Conservation (phyloP, 2,797 vertebrate species). For the Falco rusticolus region DNA sequence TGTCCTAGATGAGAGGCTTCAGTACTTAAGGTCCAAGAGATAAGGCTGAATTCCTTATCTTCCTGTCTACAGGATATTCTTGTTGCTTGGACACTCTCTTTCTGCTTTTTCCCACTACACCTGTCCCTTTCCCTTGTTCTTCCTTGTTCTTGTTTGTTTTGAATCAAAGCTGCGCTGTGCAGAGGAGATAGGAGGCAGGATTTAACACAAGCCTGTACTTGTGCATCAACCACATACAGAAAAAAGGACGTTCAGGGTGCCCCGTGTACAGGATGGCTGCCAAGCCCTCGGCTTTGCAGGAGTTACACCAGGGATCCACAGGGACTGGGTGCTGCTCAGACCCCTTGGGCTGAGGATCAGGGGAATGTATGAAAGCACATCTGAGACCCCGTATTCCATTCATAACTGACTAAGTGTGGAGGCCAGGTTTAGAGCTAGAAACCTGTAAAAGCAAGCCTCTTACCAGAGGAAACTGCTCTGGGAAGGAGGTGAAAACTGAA, state of each 20-base stretch:
- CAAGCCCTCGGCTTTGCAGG: neutral
- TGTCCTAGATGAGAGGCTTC: neutral
- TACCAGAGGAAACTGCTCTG: neutral
- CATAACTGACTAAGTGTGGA: neutral
- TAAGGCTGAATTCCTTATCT: neutral
- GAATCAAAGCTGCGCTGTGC: conserved; percentile 6
- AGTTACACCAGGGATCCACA: neutral
- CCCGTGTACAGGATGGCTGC: neutral
- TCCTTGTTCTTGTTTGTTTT: too few relatives aligned
- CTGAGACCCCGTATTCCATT: neutral
- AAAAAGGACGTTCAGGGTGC: accelerated
- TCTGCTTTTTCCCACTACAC: neutral
- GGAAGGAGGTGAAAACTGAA: neutral
- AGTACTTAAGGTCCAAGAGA: neutral
- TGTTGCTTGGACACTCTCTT: neutral
- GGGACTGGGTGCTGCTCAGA: neutral
- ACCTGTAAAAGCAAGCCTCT: neutral
- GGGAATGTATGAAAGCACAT: neutral
- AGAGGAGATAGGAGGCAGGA: neutral
- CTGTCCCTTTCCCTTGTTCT: neutral
- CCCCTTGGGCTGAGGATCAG: neutral
- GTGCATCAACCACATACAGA: neutral
- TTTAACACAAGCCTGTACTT: neutral
- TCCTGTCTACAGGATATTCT: neutral
- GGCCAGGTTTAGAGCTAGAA: neutral